Conservation (phyloP, 2,797 vertebrate species). For the Phoebastria nigripes region DNA sequence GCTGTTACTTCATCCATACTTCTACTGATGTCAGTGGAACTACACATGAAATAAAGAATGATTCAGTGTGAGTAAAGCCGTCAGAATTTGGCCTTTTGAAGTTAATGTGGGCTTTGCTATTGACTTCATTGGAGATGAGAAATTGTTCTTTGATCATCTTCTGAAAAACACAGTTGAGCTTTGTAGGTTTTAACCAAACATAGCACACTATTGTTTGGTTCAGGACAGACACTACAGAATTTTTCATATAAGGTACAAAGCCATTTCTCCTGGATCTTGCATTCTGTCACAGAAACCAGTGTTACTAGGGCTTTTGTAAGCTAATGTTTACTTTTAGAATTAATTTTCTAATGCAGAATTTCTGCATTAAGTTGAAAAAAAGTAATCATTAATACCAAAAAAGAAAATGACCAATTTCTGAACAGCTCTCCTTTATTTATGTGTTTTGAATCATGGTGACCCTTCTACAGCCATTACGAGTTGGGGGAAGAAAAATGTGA, state of each 20-base stretch:
- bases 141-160: constrained; percentile 16
- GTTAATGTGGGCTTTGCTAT: neutral
- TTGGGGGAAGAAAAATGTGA: neutral
- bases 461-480: neutral
- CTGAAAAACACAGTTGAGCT: neutral
- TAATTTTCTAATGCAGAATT: neutral
- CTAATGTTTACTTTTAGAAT: neutral
- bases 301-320: neutral
- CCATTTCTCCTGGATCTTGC: neutral
- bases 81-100: constrained; percentile 39
- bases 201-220: neutral
- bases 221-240: neutral
- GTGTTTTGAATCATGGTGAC: neutral
- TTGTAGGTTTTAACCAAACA: neutral
- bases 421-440: neutral
- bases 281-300: neutral
- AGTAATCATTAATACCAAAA: neutral
- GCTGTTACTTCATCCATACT: constrained; percentile 16
- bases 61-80: neutral
- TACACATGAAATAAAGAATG: neutral
- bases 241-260: neutral
- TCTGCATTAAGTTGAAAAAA: neutral
- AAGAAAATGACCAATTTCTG: neutral
- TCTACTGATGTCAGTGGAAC: neutral
- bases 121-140: neutral